A percentile compares a stretch with the other conserved stretches of the same genome.
These are phyloP conservation scores for Caenorhabditis sp. DNA, from an alignment of 2,888 invertebrate genomes.

Conservation along the genomic window DNA sequence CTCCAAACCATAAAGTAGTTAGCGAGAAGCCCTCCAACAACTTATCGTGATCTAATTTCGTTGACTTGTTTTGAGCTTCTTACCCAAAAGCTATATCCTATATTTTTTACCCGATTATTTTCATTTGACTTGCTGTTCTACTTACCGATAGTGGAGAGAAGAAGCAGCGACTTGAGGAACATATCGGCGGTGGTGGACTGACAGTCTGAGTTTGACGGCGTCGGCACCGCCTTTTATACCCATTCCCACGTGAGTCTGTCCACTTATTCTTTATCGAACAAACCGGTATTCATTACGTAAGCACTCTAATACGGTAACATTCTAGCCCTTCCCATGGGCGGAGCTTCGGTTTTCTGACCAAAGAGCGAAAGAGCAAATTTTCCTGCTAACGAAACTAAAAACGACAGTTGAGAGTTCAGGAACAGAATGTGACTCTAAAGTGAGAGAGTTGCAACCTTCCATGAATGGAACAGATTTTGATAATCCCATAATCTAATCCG, in stretches of 20 bases:
- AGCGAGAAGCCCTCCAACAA: background rate
- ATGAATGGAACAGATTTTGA: background rate
- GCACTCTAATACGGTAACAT: constrained; percentile 25
- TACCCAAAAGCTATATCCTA: too few species aligned
- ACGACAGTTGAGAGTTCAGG: constrained; percentile 22
- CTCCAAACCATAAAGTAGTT: background rate
- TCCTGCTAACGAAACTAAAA: background rate
- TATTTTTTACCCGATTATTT: too few species aligned
- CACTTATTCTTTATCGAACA: constrained; percentile 19
- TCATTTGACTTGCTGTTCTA: too few species aligned
- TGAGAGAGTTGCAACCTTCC: constrained; percentile 1
- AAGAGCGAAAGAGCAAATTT: constrained; percentile 40
- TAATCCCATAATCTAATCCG: constrained; percentile 42
- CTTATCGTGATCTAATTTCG: background rate
- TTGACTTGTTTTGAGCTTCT: background rate
- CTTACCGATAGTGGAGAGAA: constrained; percentile 45
- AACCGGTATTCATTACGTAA: constrained; percentile 43
- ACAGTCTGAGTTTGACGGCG: constrained; percentile 16
- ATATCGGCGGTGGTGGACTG: constrained; percentile 31
- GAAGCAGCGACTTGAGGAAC: constrained; percentile 48
- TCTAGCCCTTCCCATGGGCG: constrained; percentile 27
- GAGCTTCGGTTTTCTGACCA: constrained; percentile 10
- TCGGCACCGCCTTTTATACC: constrained; percentile 32
- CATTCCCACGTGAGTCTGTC: constrained; percentile 26
- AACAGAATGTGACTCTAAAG: background rate